These are phyloP conservation scores for Sarotherodon lohbergeri DNA, from an alignment of 2,113 vertebrate species.

Conservation along the genomic window DNA sequence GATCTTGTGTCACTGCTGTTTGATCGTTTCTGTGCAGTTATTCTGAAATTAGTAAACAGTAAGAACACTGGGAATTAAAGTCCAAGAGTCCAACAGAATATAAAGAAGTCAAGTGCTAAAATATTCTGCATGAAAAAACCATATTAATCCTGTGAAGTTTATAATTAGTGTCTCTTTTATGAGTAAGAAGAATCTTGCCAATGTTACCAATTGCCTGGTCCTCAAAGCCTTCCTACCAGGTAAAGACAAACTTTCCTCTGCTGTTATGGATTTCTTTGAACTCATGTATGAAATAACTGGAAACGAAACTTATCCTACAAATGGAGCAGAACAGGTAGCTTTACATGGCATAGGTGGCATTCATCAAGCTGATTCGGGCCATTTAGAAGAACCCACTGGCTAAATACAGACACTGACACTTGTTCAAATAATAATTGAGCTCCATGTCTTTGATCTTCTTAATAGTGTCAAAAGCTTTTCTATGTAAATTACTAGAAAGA, in stretches of 20 bases:
- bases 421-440: not conserved
- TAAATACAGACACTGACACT: not conserved
- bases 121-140: not conserved
- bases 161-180: not conserved
- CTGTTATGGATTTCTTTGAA: not conserved
- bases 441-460: not conserved
- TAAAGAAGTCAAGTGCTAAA: not conserved
- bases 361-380: not conserved
- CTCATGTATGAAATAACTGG: not conserved
- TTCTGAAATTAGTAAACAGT: not conserved
- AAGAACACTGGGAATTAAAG: not conserved
- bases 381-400: not conserved
- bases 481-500: not conserved
- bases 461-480: not conserved
- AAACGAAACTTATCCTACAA: not conserved
- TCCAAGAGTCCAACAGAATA: not conserved
- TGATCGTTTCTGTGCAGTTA: not conserved
- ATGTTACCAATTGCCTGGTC: not conserved
- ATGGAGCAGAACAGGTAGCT: not conserved
- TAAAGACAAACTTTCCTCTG: not conserved
- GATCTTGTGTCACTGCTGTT: not conserved
- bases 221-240: not conserved
- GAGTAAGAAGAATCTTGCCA: not conserved
- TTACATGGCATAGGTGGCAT: not conserved
- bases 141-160: not conserved